Base-by-base conservation (phyloP, 2,797 vertebrate species). In the Natrix natrix region DNA sequence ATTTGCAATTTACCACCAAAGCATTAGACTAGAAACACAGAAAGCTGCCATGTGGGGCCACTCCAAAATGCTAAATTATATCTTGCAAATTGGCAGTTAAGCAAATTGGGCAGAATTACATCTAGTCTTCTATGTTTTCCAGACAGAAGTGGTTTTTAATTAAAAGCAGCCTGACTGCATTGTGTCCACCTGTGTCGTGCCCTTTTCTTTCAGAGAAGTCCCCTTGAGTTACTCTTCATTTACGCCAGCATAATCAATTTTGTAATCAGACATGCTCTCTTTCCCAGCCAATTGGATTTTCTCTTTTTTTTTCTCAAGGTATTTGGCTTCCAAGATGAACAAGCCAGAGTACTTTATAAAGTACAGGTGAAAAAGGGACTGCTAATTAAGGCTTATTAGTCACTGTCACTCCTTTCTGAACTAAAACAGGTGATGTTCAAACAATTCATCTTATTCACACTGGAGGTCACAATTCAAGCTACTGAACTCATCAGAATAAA, bases 301-400 rank as follows among this genome's bases (percentile, higher is more conserved):
- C 88, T 69, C 83, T 59, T 93, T 92, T 94, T 92, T 94, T 86
- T 91, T n/a, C 0, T 0, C 20, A 93, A 92, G 91, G 57, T 52
- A 92, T 87, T 0, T 20, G 83, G 43, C 66, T 96, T 90, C 93
- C 86, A 66, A 83, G 90, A 94, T 89, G 56, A 93, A 92, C 94
- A 54, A 66, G 86, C 12, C 91, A 90, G 94, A 92, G 48, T 90
- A 2, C 91, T 92, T 92, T 24, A 87, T 0, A 91, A 90, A 89
- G 94, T 56, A 48, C 93, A 97, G 95, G 95, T 95, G 91, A 96
- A 92, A 87, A 96, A 91, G 93, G 56, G 5, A 93, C 78, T 94
- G 94, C 95, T 97, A 96, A 96, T 97, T 97, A 95, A 96, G 95
- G 66, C 78, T 88, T 90, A 92, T 95, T 94, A 95, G 93, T 97